Evolutionary conservation across 2,113 vertebrate species (phyloP), one percentile per base, ranked within the genome.

Genomic region (Heptranchias perlo): DNA sequence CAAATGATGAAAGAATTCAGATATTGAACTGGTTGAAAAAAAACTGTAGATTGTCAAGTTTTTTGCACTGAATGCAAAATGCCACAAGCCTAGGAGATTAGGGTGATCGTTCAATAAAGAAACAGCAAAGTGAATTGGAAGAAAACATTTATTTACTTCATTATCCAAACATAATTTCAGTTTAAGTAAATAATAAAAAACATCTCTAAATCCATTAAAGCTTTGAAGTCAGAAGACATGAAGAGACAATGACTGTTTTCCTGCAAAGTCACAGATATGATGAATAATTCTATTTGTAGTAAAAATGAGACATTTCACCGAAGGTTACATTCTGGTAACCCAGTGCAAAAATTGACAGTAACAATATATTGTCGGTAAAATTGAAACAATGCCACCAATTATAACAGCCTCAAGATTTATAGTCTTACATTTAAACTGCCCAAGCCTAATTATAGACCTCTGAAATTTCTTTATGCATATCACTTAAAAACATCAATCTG

Each of bases 111-210:
- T 62, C 94, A 95, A 95, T 49, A 95, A 95, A 95, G 8, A 62
- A 47, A 95, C 44, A 95, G 44, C 28, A 95, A 69, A 35, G 65
- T 13, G 18, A 95, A 61, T 69, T 95, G n/a, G 44, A 73, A 95
- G 65, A 73, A 95, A 73, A 95, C 65, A 69, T 95, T 95, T 94
- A 94, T 65, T 94, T 95, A 91, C 23, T 65, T 73, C 64, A 31
- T 49, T 95, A 95, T 69, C 65, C 64, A 95, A 69, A 67, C 61
- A 94, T 95, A 69, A 95, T 69, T 95, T 95, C 94, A 95, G 28
- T 69, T 95, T 95, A 69, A 95, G 94, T 95, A 69, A 69, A 95
- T 95, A 69, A 93, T 93, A 52, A 92, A 95, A 95, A 95, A 95
- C 67, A 95, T 25, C 18, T 94, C 61, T 69, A 69, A 95, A 95